Evolutionary conservation across 2,888 invertebrate genomes (phyloP).

Genomic region (Ceraclea dissimilis): DNA sequence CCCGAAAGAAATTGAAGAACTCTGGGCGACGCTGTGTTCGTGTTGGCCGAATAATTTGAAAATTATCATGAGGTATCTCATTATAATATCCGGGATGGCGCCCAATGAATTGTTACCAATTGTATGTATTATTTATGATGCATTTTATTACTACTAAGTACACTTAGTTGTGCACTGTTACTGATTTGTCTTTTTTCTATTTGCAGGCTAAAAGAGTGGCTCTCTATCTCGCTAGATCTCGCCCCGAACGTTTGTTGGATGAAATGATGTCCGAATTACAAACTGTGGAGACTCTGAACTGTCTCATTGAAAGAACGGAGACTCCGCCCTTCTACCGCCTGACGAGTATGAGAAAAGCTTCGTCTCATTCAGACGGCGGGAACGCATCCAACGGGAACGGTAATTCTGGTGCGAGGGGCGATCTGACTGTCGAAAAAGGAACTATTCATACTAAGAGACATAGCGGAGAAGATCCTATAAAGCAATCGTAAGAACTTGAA

Average conservation of each 20-base stretch:
- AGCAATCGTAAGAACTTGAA: constrained; percentile 53
- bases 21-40: constrained; percentile 93
- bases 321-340: constrained; percentile 96
- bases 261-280: constrained; percentile 97
- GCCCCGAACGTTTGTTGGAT: constrained; percentile 87
- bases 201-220: constrained; percentile 89
- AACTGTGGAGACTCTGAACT: constrained; percentile 93
- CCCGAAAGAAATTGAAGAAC: constrained; percentile 88
- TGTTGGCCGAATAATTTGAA: constrained; percentile 97
- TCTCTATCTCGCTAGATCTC: constrained; percentile 83
- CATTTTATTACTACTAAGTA: background rate
- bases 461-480: constrained; percentile 81
- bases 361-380: constrained; percentile 67
- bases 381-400: constrained; percentile 35
- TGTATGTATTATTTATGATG: constrained; percentile 51
- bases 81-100: constrained; percentile 96
- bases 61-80: constrained; percentile 91
- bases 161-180: no score
- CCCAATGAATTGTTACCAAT: constrained; percentile 87
- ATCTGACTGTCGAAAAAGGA: constrained; percentile 78
- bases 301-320: constrained; percentile 92
- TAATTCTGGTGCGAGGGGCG: constrained; percentile 37
- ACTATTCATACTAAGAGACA: constrained; percentile 95
- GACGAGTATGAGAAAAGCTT: constrained; percentile 85
- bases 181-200: background rate